Evolutionary conservation across 2,888 invertebrate genomes (phyloP).

Genomic region (Melanotus villosus): DNA sequence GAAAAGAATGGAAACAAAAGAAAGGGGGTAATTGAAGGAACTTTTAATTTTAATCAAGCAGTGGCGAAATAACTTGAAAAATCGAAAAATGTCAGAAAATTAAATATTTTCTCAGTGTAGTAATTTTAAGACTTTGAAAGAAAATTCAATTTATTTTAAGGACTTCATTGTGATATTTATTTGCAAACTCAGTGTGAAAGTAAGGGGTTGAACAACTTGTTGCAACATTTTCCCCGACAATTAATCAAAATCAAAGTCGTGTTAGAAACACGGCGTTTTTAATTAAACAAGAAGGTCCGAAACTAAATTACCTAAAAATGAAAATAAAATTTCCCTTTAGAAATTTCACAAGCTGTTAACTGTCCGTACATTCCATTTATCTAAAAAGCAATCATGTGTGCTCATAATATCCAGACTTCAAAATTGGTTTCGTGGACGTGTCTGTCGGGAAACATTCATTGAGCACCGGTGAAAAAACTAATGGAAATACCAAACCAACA

Average conservation of each 20-base stretch:
- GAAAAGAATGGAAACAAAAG: no score
- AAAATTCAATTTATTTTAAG: no score
- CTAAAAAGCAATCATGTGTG: slow-evolving; percentile 22
- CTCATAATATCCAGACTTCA: slow-evolving; percentile 15
- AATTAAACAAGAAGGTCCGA: not conserved
- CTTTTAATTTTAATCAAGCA: no score
- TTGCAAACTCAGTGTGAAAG: not conserved
- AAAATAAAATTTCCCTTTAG: not conserved
- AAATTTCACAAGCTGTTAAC: not conserved
- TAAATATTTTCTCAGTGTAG: no score
- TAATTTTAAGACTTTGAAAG: no score
- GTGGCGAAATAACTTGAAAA: no score
- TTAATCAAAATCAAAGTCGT: slow-evolving; percentile 11
- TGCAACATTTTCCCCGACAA: slow-evolving; percentile 20
- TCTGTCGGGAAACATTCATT: slow-evolving; percentile 24
- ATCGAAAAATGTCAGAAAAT: no score
- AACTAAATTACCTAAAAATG: no score
- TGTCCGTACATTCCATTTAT: slow-evolving; percentile 13
- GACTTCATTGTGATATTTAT: no score
- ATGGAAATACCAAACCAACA: slow-evolving; percentile 15
- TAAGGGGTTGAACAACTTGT: slow-evolving; percentile 12
- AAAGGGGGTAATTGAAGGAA: no score
- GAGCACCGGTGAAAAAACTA: slow-evolving; percentile 6
- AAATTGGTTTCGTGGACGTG: slow-evolving; percentile 31
- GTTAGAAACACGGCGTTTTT: not conserved